A percentile compares a stretch with the other conserved stretches of the same genome.
These are phyloP conservation scores for Subanguina moxae DNA, from an alignment of 1,140 invertebrate species.

Conservation along the genomic window DNA sequence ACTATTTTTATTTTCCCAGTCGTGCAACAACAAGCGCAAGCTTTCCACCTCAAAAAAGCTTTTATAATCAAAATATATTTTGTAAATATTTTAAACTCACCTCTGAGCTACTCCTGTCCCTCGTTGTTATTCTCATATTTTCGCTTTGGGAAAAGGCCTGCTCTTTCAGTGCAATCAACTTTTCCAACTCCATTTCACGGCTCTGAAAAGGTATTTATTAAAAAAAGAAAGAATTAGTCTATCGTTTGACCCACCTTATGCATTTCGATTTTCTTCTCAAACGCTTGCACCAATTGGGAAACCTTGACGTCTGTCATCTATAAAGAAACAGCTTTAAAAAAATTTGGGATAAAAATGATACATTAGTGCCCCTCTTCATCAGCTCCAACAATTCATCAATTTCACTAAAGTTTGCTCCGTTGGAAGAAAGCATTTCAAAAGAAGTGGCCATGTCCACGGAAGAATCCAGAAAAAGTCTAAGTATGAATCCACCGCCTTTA, in stretches of 20 bases:
- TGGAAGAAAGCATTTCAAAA: neutral
- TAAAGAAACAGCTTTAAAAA: conserved; percentile 10
- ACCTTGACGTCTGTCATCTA: conserved; percentile 15
- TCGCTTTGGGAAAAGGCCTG: conserved; percentile 12
- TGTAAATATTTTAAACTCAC: conserved; percentile 9
- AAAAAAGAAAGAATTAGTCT: neutral
- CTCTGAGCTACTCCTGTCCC: conserved; percentile 15
- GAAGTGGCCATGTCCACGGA: neutral
- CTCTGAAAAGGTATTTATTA: neutral
- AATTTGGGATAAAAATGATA: neutral
- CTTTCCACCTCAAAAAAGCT: conserved; percentile 15
- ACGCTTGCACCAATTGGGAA: conserved; percentile 10
- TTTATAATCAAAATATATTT: neutral
- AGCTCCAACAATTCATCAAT: conserved; percentile 13
- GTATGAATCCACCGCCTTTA: neutral
- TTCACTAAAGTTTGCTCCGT: neutral
- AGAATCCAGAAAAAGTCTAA: neutral
- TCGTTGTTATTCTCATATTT: neutral
- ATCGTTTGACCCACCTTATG: neutral
- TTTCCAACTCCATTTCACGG: conserved; percentile 11
- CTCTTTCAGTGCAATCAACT: conserved; percentile 18
- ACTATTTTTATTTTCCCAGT: conserved; percentile 27
- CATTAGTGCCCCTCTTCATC: conserved; percentile 16
- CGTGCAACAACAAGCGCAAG: conserved; percentile 14
- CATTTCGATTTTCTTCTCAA: conserved; percentile 17